A percentile compares a stretch with the other conserved stretches of the same genome.
phyloP scores from a whole-genome alignment of 1,140 invertebrate genomes.

The Hycleus cichorii region DNA sequence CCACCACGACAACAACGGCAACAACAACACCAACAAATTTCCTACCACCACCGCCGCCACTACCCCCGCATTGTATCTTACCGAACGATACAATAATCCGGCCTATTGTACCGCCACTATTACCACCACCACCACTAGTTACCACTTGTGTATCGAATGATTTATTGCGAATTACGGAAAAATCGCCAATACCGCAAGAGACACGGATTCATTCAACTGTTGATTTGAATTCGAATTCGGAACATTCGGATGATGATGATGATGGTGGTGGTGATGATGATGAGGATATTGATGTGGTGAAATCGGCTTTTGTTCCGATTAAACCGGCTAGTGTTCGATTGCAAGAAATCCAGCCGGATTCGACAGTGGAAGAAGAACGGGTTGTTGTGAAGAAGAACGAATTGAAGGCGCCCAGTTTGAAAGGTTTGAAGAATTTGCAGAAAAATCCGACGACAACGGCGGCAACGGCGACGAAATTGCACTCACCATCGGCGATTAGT shows the following conservation, averaged over 20 bases:
- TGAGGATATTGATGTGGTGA: slow-evolving; percentile 64
- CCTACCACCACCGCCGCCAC: no score
- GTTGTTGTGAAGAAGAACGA: slow-evolving; percentile 47
- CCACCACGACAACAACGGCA: no score
- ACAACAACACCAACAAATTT: no score
- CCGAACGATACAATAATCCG: background rate
- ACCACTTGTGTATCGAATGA: slow-evolving; percentile 1
- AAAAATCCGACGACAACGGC: slow-evolving; percentile 29
- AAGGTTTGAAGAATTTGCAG: slow-evolving; percentile 36
- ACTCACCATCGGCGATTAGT: slow-evolving; percentile 45
- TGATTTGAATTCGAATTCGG: slow-evolving; percentile 49
- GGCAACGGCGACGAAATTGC: slow-evolving; percentile 48
- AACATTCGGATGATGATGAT: slow-evolving; percentile 47
- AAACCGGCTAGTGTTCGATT: slow-evolving; percentile 43
- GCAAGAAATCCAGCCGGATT: slow-evolving; percentile 48
- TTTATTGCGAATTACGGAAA: background rate
- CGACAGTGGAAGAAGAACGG: slow-evolving; percentile 45
- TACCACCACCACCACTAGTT: background rate
- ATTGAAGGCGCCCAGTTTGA: slow-evolving; percentile 53
- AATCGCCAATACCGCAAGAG: slow-evolving; percentile 8
- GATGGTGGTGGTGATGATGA: slow-evolving; percentile 49
- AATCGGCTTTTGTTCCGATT: slow-evolving; percentile 62
- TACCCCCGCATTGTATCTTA: no score
- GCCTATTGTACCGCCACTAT: background rate
- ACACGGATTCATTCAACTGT: slow-evolving; percentile 53